Evolutionary conservation across 2,113 vertebrate species (phyloP).

Genomic region (Chiloscyllium plagiosum): DNA sequence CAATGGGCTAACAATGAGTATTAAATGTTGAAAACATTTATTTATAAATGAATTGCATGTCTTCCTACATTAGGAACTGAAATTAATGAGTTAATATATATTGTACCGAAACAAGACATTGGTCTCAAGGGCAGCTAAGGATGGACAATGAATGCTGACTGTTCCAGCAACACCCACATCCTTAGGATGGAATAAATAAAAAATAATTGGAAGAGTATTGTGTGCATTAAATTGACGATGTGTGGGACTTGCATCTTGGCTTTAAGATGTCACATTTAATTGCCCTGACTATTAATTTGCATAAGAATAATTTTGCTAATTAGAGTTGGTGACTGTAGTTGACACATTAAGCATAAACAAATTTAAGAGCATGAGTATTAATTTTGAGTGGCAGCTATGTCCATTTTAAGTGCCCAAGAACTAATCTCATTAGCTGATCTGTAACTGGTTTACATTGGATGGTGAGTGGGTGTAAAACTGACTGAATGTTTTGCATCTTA

Average conservation of each 20-base stretch:
- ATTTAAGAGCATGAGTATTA: constrained; percentile 8
- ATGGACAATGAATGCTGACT: not conserved
- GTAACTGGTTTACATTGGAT: not conserved
- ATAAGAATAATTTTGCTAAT: constrained; percentile 4
- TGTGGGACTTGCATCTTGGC: not conserved
- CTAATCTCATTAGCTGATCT: constrained; percentile 23
- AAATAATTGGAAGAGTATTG: not conserved
- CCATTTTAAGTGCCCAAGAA: not conserved
- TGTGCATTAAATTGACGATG: not conserved
- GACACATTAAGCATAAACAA: not conserved
- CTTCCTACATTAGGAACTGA: not conserved
- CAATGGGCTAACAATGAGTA: not conserved
- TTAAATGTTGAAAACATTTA: not conserved
- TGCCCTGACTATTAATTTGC: constrained; percentile 10
- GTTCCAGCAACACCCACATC: not conserved
- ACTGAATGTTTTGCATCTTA: not conserved
- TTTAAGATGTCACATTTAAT: not conserved
- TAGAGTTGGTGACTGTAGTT: not conserved
- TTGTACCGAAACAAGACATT: not conserved
- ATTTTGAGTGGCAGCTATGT: constrained; percentile 14
- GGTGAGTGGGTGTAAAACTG: constrained; percentile 12
- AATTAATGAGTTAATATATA: not conserved
- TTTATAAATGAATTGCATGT: not conserved
- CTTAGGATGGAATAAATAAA: not conserved
- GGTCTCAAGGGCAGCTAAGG: not conserved